A percentile compares a stretch with the other conserved stretches of the same genome.
Evolutionary conservation across 2,113 vertebrate species (phyloP).

Genomic region (Myotis davidii): DNA sequence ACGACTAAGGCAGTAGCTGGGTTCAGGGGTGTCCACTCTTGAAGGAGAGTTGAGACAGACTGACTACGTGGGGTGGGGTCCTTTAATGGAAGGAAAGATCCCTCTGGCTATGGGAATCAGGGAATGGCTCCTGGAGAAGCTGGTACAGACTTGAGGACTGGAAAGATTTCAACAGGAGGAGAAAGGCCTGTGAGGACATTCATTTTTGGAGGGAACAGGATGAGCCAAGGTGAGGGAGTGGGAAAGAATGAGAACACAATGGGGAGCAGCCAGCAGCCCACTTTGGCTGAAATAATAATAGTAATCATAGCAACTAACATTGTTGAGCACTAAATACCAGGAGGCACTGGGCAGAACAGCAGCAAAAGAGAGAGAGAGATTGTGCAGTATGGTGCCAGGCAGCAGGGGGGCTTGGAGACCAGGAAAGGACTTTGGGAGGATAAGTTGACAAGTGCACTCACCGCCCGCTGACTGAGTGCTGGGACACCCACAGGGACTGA

Average conservation of each 20-base stretch:
- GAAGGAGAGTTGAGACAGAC: neutral
- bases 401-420: neutral
- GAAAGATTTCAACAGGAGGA: constrained; percentile 1
- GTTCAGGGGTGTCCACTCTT: neutral
- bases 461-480: neutral
- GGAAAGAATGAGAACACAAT: neutral
- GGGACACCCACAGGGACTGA: neutral
- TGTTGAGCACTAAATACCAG: neutral
- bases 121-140: neutral
- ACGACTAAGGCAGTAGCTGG: neutral
- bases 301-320: neutral
- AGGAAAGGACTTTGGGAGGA: neutral
- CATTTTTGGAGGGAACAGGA: neutral
- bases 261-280: neutral
- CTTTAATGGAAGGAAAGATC: neutral
- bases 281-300: neutral
- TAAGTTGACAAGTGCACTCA: neutral
- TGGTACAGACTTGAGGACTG: neutral
- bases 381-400: no score
- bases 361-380: no score
- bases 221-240: neutral
- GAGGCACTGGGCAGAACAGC: neutral
- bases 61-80: neutral
- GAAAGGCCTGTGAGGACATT: neutral
- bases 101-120: neutral